Evolutionary conservation across 2,113 vertebrate genomes (phyloP).

Genomic region (Tupaia chinensis): DNA sequence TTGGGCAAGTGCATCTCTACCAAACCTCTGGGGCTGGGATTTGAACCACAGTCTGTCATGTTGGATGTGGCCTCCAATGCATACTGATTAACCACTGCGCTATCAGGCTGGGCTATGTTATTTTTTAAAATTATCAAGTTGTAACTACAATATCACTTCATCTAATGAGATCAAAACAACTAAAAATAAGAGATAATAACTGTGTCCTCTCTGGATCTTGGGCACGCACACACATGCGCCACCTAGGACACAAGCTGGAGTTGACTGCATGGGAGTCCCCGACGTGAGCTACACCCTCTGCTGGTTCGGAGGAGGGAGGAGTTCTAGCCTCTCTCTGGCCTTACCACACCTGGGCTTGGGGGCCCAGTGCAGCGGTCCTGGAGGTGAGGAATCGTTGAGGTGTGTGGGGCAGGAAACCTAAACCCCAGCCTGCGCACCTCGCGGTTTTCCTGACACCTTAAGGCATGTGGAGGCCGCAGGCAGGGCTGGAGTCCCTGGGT

Average conservation of each 20-base stretch:
- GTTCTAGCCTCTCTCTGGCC: not conserved
- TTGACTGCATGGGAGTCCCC: too few relatives aligned
- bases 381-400: not conserved
- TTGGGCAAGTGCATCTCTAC: too few relatives aligned
- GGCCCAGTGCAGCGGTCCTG: too few relatives aligned
- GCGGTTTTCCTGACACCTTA: not conserved
- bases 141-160: constrained; percentile 40
- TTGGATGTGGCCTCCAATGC: too few relatives aligned
- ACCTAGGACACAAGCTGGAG: too few relatives aligned
- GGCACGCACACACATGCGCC: too few relatives aligned
- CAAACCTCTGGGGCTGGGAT: too few relatives aligned
- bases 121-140: constrained; percentile 43
- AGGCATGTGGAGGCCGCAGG: not conserved
- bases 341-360: not conserved
- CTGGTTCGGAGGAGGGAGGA: not conserved
- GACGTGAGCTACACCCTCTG: too few relatives aligned
- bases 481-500: not conserved
- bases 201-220: not conserved
- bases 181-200: constrained; percentile 39
- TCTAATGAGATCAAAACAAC: constrained; percentile 48
- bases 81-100: too few relatives aligned
- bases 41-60: too few relatives aligned
- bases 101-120: not conserved
- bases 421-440: not conserved
- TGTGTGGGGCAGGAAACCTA: not conserved